Conservation (phyloP, 2,888 invertebrate genomes). For the Caenorhabditis imperialis region DNA sequence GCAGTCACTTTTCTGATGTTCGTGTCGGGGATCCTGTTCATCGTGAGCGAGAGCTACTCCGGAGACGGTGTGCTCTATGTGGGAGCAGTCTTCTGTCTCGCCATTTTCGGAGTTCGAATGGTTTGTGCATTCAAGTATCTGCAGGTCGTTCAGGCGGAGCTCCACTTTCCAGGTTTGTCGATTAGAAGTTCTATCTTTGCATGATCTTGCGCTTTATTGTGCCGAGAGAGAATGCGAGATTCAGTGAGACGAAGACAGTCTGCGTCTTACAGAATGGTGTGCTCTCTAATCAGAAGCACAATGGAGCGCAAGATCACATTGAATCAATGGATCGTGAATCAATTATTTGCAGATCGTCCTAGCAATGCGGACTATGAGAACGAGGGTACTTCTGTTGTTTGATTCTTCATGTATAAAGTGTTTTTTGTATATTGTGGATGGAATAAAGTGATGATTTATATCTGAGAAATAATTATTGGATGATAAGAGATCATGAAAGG, state of each 20-base stretch:
- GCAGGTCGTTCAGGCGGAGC: conserved; percentile 10
- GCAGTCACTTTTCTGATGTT: conserved; percentile 18
- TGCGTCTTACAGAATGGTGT: too few relatives aligned
- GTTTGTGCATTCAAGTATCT: conserved; percentile 10
- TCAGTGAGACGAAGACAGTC: too few relatives aligned
- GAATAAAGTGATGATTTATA: too few relatives aligned
- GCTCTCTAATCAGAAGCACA: too few relatives aligned
- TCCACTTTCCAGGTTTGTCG: conserved; percentile 15
- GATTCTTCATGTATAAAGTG: background rate
- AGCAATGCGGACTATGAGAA: conserved; percentile 34
- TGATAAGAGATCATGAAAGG: too few relatives aligned
- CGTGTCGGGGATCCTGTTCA: conserved; percentile 19
- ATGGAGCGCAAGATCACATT: too few relatives aligned
- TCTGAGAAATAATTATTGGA: too few relatives aligned
- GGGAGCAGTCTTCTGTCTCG: conserved; percentile 28
- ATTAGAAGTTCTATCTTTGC: too few relatives aligned
- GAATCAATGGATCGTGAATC: too few relatives aligned
- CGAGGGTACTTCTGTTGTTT: conserved; percentile 32
- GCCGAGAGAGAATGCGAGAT: too few relatives aligned
- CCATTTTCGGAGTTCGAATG: conserved; percentile 21
- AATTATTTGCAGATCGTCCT: conserved; percentile 19
- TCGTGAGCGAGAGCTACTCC: conserved; percentile 15
- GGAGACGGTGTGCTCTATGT: conserved; percentile 22
- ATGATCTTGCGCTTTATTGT: too few relatives aligned
- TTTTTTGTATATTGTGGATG: too few relatives aligned